Evolutionary conservation across 2,113 vertebrate species (phyloP).

Genomic region (Psophia crepitans): DNA sequence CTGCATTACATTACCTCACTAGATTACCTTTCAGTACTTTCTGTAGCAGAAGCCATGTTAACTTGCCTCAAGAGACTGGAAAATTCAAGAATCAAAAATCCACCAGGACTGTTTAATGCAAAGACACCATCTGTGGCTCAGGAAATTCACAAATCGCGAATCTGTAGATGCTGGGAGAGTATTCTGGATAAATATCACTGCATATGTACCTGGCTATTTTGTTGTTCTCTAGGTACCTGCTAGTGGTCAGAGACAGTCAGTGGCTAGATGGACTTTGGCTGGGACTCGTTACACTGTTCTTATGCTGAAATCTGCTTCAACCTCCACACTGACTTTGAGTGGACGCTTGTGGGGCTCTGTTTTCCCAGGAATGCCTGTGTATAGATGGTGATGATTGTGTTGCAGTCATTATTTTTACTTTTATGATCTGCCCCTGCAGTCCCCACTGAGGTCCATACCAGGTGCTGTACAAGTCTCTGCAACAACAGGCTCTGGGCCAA

Average conservation of each 20-base stretch:
- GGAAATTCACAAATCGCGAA: background rate
- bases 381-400: background rate
- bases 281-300: background rate
- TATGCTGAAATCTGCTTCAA: background rate
- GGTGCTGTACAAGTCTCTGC: constrained; percentile 13
- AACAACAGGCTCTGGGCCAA: background rate
- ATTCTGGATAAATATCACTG: background rate
- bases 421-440: background rate
- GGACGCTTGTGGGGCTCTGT: background rate
- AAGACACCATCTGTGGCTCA: background rate
- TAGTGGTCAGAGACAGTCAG: background rate
- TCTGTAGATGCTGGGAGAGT: background rate
- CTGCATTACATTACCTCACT: background rate
- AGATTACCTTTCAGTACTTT: background rate
- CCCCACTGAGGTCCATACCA: background rate
- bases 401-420: background rate
- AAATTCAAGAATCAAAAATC: background rate
- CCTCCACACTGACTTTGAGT: background rate
- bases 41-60: background rate
- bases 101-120: background rate
- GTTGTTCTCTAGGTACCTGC: background rate
- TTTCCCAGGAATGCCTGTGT: background rate
- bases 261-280: background rate
- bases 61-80: background rate
- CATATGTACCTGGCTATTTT: background rate